Percentiles rank a stretch among this genome's conserved stretches.
Evolutionary conservation across 2,888 invertebrate species (phyloP).

Genomic region (Balanococcus diminutus): DNA sequence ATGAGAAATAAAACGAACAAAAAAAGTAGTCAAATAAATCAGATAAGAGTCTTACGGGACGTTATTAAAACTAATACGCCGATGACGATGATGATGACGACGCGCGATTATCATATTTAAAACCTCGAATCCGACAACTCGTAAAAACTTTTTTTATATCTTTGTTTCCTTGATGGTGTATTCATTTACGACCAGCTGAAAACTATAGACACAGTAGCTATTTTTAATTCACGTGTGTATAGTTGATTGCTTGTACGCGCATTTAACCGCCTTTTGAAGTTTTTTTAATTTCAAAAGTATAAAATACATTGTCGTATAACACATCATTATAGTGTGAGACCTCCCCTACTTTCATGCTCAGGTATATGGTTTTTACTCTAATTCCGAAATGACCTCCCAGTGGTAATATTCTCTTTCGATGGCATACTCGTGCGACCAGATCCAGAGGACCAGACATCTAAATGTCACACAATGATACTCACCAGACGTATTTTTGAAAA

Average conservation of each 20-base stretch:
- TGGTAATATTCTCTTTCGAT: neutral
- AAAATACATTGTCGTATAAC: neutral
- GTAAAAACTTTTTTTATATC: constrained; percentile 48
- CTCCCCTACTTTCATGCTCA: neutral
- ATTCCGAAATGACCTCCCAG: neutral
- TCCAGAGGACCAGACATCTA: neutral
- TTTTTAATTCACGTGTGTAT: constrained; percentile 44
- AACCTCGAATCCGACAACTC: constrained; percentile 49
- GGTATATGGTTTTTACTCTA: no score
- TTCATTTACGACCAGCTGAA: constrained; percentile 52
- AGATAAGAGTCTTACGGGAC: constrained; percentile 27
- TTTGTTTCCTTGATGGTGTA: constrained; percentile 46
- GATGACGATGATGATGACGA: constrained; percentile 15
- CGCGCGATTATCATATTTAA: constrained; percentile 43
- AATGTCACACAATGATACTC: neutral
- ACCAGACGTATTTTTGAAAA: neutral
- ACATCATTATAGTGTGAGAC: neutral
- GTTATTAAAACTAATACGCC: neutral
- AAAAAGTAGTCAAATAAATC: neutral
- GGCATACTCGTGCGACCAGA: neutral
- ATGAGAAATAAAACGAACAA: neutral
- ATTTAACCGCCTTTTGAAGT: neutral
- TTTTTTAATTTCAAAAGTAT: neutral
- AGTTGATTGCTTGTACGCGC: neutral
- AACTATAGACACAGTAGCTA: constrained; percentile 42